Percentiles rank a stretch among this genome's conserved stretches.
phyloP scores from a whole-genome alignment of 2,797 vertebrate genomes.

The Typhlichthys subterraneus region DNA sequence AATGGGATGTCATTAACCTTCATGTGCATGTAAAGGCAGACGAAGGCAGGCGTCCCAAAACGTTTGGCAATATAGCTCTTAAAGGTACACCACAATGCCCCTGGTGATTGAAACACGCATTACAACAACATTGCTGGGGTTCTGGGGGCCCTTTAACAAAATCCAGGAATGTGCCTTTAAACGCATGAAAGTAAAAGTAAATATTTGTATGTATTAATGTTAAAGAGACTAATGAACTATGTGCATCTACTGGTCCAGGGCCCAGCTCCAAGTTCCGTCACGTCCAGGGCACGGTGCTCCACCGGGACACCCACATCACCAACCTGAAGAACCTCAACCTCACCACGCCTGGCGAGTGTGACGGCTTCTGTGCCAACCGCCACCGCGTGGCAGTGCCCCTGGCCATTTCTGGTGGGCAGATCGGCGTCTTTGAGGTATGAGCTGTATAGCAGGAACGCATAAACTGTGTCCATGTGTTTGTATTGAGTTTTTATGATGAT shows the following conservation, averaged over 20 bases:
- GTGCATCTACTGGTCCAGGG: conserved; percentile 66
- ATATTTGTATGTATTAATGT: background rate
- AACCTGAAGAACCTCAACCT: conserved; percentile 91
- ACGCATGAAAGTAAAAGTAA: background rate
- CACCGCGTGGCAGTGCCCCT: conserved; percentile 85
- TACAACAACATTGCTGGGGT: background rate
- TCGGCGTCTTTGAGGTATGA: conserved; percentile 88
- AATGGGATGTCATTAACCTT: too few species aligned
- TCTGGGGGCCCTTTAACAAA: background rate
- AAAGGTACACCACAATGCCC: too few species aligned
- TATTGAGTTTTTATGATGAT: background rate
- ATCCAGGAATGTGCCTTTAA: background rate
- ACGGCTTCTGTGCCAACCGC: conserved; percentile 89
- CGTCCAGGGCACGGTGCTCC: conserved; percentile 83
- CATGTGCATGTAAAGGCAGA: too few species aligned
- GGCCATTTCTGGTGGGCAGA: conserved; percentile 88
- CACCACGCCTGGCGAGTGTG: conserved; percentile 91
- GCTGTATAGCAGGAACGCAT: too few species aligned
- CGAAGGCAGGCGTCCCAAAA: too few species aligned
- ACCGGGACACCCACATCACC: conserved; percentile 89
- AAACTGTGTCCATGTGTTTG: too few species aligned
- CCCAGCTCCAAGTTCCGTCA: conserved; percentile 92
- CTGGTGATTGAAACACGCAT: background rate
- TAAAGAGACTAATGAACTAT: background rate
- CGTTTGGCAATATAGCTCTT: too few species aligned